Evolutionary conservation across 2,888 invertebrate species (phyloP), one percentile per base, ranked within the genome.

Genomic region (Phragmatobia fuliginosa): DNA sequence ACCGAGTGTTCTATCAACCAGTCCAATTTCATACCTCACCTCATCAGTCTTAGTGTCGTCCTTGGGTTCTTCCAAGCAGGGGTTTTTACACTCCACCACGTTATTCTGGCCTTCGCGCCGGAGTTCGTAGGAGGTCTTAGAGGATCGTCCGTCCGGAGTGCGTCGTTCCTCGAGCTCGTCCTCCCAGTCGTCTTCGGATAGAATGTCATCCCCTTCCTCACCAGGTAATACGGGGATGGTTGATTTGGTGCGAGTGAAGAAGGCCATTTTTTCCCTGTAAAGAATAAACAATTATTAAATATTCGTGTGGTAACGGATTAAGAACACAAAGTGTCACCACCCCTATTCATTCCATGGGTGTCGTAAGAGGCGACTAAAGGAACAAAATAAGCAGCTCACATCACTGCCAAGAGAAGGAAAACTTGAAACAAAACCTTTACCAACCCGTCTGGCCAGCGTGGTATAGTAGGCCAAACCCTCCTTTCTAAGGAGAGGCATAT

Each of bases 241-340:
- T 45, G 97, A 92, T 83, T 97, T 97, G 77, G 97, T 96, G 83
- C 97, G 97, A 1, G 98, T 99, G 92, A 99, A 99, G 95, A 99
- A 99, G 59, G 98, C 98, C 97, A 99, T 99, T 94, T 99, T 99
- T 94, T 99, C 99, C 95, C 99, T 99, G 95, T 41, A 31, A 14
- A 36, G 18, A 32, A n/a, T 25, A 36, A 10, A 36, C 10, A 18
- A 18, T 10, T 8, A 52, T 7, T 52, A 32, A 31, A n/a, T 21
- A 31, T 31, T 31, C n/a, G n/a, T n/a, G n/a, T n/a, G n/a, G n/a
- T n/a, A n/a, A n/a, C n/a, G n/a, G n/a, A n/a, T n/a, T n/a, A n/a
- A n/a, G n/a, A n/a, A n/a, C n/a, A n/a, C n/a, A n/a, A n/a, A n/a
- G n/a, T n/a, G n/a, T n/a, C n/a, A n/a, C n/a, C n/a, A n/a, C n/a